Evolutionary conservation across 2,888 invertebrate species (phyloP).

Genomic region (Pherbina coryleti): DNA sequence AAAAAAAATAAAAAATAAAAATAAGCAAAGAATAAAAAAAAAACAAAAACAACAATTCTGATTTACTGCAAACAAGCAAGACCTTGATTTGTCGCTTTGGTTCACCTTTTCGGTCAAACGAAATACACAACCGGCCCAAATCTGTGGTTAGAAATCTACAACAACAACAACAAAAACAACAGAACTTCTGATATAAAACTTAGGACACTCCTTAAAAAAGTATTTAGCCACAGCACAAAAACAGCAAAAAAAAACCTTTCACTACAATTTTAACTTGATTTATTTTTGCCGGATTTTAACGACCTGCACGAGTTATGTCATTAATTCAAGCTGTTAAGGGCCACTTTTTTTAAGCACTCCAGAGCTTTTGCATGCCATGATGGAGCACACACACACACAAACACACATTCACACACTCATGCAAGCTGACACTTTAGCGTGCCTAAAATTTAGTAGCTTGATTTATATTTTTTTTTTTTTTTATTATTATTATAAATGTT

Average conservation of each 20-base stretch:
- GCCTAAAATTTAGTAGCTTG: too few relatives aligned
- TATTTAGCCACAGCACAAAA: conserved; percentile 3
- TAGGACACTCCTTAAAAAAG: conserved; percentile 20
- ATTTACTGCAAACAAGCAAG: not conserved
- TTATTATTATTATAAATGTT: not conserved
- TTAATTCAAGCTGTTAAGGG: not conserved
- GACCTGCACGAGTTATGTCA: conserved; percentile 6
- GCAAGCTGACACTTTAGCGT: too few relatives aligned
- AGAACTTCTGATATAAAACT: not conserved
- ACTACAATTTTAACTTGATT: not conserved
- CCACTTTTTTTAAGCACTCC: too few relatives aligned
- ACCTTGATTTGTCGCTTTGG: not conserved
- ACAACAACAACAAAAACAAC: not conserved
- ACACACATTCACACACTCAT: too few relatives aligned
- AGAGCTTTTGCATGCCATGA: too few relatives aligned
- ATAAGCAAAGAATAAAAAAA: not conserved
- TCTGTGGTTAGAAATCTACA: conserved; percentile 3
- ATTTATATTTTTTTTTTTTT: not conserved
- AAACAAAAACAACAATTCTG: not conserved
- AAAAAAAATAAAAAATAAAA: not conserved
- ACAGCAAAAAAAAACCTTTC: not conserved
- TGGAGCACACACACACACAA: too few relatives aligned
- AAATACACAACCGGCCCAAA: not conserved
- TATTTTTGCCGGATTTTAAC: conserved; percentile 8
- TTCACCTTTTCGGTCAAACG: not conserved